Base-by-base conservation (phyloP, 1,140 invertebrate genomes). In the Ruditapes philippinarum region DNA sequence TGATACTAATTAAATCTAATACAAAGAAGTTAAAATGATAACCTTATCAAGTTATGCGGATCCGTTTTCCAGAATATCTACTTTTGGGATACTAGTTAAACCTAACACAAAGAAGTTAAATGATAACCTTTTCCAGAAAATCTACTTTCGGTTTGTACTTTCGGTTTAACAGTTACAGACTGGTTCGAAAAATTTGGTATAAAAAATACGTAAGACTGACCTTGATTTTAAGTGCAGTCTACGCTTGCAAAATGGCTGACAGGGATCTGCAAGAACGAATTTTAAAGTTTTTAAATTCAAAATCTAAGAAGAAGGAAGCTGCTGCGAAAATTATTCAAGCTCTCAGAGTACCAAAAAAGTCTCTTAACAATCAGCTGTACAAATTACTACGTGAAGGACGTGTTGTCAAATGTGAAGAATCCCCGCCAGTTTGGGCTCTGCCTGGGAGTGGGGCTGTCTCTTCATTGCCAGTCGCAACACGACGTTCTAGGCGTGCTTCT, bases 311-410 rank as follows among this genome's bases (percentile, higher is more conserved):
- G n/a, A 36, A 0, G 5, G 82, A 85, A 49, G n/a, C 33, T 9
- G 25, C 31, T 11, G 17, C 65, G 12, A 85, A 49, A 45, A 45
- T 85, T 28, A 40, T 74, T 19, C 62, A 85, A 28, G 17, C 40
- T 17, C 36, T 85, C 2, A 36, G 49, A 0, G 68, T 73, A 17
- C 42, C 82, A 14, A 85, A 73, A 33, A 85, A 85, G 33, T 49
- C 65, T 12, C 19, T 85, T 1, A 85, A 85, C 45, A 28, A 51
- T 7, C 82, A 85, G 82, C 38, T 85, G 25, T 85, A 85, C 28
- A 49, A 54, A 49, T 17, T 85, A 28, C 40, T 38, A 38, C 17
- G 33, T 25, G 25, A 85, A 57, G 82, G 82, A 2, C 68, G 31
- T 9, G n/a, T 85, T 5, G 4, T 25, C 28, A 85, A 74, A 57